Evolutionary conservation across 2,797 vertebrate species (phyloP).

Genomic region (Manis pentadactyla): DNA sequence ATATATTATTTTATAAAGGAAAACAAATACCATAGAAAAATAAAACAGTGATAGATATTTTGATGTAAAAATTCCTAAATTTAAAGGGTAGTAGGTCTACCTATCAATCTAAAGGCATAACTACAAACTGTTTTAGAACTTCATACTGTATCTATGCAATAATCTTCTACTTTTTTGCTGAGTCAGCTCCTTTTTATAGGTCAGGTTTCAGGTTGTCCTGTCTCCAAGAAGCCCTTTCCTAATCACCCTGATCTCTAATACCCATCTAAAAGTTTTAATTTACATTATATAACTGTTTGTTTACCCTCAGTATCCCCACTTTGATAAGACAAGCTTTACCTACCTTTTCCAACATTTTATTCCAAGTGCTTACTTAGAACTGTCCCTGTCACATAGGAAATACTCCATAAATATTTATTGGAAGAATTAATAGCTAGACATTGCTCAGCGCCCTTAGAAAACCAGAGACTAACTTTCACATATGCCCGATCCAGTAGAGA

Average conservation of each 20-base stretch:
- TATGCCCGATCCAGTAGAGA: neutral
- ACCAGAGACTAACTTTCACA: neutral
- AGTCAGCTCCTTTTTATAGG: neutral
- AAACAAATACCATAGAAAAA: neutral
- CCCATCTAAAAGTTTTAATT: neutral
- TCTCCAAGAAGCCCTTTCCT: neutral
- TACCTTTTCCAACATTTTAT: neutral
- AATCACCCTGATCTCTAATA: neutral
- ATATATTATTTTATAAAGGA: neutral
- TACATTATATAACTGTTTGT: neutral
- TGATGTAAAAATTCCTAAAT: neutral
- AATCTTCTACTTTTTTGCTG: neutral
- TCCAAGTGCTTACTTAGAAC: neutral
- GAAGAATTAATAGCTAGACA: neutral
- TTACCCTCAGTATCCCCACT: neutral
- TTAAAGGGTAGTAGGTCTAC: neutral
- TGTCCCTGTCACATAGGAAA: neutral
- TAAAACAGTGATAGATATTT: neutral
- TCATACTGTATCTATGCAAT: neutral
- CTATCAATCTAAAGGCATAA: neutral
- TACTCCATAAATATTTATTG: neutral
- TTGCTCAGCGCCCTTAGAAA: neutral
- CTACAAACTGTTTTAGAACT: neutral
- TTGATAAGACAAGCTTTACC: neutral
- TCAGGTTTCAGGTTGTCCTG: neutral